Evolutionary conservation across 92 coral and sea anemone genomes (phyloP).

Genomic region (Hydrozoanthus gracilis): DNA sequence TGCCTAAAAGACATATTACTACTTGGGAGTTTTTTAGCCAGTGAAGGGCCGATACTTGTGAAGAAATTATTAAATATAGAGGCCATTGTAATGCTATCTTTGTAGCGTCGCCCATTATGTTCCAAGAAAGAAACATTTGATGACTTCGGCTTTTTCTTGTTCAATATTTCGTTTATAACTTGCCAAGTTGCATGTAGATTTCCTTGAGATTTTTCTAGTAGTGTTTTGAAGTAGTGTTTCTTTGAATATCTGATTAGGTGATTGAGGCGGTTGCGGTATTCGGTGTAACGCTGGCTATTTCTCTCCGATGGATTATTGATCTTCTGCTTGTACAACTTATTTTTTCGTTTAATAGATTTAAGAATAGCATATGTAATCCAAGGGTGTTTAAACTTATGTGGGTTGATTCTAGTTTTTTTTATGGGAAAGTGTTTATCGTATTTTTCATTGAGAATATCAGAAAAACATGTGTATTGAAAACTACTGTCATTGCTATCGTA

Average conservation of each 20-base stretch:
- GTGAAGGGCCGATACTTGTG: background rate
- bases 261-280: too few relatives aligned
- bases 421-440: slow-evolving; percentile 3
- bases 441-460: background rate
- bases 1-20: background rate
- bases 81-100: background rate
- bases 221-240: background rate
- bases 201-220: background rate
- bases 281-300: too few relatives aligned
- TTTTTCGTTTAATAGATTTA: slow-evolving; percentile 2
- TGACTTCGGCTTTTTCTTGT: background rate
- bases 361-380: background rate
- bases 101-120: slow-evolving; percentile 1
- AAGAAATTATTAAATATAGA: too few relatives aligned
- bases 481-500: background rate
- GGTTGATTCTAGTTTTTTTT: background rate
- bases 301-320: too few relatives aligned
- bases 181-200: background rate
- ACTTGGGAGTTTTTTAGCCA: background rate
- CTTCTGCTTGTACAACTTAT: background rate
- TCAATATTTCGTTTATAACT: background rate
- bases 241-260: too few relatives aligned
- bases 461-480: slow-evolving; percentile 1
- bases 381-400: too few relatives aligned
- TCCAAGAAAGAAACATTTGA: background rate